Base-by-base conservation (phyloP, 2,888 invertebrate species). In the Adelphocoris suturalis region DNA sequence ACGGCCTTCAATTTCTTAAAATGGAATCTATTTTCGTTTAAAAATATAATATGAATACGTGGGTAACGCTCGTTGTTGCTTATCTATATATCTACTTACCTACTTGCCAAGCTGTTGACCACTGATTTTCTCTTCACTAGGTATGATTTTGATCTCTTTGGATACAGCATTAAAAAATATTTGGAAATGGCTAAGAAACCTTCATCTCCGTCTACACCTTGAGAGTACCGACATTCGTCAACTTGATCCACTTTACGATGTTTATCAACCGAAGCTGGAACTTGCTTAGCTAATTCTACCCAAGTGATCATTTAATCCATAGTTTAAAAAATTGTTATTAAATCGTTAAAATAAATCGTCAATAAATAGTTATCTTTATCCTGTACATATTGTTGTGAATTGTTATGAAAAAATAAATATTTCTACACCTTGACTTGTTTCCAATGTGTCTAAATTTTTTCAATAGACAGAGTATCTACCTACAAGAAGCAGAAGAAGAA, bases 121-220 rank as follows among this genome's bases (percentile, higher is more conserved):
- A 37, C 3, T 37, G 37, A 37, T 37, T 37, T 37, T 37, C 37
- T 37, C 92, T 92, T 91, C 95, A 95, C 48, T 94, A 97, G 97
- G 93, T 95, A 96, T 93, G 98, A 98, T 93, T 98, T 98, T 93
- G 95, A 96, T 93, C 94, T 98, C 91, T 98, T 98, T 94, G 97
- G 96, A 93, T 98, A 98, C 93, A 96, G 96, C 90, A 94, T 96
- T 92, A 95, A 95, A 92, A 95, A 95, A 91, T 97, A 96, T 93
- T 94, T 96, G 92, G 95, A 96, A 47, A 89, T 91, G 89, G 91
- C 91, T 0, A 89, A 86, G 75, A 68, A 68, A 19, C 85, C 85
- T 28, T 11, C 57, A 27, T 52, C 27, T 27, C 52, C 84, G 5
- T 19, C 61, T 55, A 37, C 27, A 57, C 76, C 48, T 75, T 86